These are phyloP conservation scores for Adela reaumurella DNA, from an alignment of 2,888 invertebrate species.

Conservation along the genomic window DNA sequence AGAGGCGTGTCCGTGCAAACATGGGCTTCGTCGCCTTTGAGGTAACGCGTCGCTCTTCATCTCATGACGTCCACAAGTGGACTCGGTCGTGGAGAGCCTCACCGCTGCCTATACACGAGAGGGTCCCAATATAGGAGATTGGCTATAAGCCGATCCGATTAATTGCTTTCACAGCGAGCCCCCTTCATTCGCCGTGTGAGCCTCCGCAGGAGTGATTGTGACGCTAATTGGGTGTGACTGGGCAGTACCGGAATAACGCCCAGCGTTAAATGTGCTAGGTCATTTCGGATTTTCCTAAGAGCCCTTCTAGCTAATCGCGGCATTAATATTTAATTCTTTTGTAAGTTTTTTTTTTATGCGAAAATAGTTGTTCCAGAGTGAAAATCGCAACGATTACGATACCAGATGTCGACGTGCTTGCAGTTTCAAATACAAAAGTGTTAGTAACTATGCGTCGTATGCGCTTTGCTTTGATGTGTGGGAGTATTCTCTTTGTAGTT, in stretches of 20 bases:
- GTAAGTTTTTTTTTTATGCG: no score
- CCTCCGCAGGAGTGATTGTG: constrained; percentile 36
- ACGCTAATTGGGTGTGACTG: constrained; percentile 26
- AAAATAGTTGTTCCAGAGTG: no score
- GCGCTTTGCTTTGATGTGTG: no score
- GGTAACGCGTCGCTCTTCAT: neutral
- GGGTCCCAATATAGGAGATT: neutral
- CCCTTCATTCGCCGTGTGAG: constrained; percentile 15
- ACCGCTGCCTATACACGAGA: neutral
- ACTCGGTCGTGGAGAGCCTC: neutral
- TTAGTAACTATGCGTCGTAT: no score
- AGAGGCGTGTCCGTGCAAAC: neutral
- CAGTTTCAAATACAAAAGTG: no score
- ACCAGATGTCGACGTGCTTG: no score
- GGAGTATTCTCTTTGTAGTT: no score
- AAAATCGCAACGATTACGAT: no score
- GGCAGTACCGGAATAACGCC: constrained; percentile 9
- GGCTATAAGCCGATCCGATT: constrained; percentile 21
- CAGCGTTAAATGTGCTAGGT: neutral
- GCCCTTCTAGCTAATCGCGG: neutral
- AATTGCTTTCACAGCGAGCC: constrained; percentile 27
- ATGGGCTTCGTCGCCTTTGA: neutral
- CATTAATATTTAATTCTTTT: no score
- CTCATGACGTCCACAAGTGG: neutral
- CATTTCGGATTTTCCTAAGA: neutral